Evolutionary conservation across 2,888 invertebrate species (phyloP).

Genomic region (Erpobdella octoculata): DNA sequence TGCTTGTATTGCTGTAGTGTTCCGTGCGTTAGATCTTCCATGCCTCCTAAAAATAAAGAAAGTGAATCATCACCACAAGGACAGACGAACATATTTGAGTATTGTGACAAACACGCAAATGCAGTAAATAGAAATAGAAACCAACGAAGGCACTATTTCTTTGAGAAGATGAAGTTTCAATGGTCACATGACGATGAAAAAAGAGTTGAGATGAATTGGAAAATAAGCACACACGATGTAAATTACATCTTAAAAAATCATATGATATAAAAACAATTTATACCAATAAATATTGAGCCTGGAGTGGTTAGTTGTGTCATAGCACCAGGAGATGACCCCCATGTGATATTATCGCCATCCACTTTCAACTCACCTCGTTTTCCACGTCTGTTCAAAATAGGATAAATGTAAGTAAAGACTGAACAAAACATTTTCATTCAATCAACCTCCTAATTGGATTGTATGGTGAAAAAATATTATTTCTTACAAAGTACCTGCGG

Average conservation of each 20-base stretch:
- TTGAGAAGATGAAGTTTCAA: no score
- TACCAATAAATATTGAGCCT: conserved; percentile 11
- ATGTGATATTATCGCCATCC: conserved; percentile 74
- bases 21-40: conserved; percentile 65
- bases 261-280: neutral
- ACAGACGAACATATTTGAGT: no score
- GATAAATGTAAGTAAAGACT: neutral
- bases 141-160: no score
- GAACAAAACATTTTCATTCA: neutral
- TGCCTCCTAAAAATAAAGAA: conserved; percentile 63
- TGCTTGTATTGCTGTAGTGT: conserved; percentile 60
- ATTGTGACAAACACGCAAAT: no score
- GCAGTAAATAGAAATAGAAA: no score
- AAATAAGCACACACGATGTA: no score
- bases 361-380: conserved; percentile 60
- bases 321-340: conserved; percentile 74
- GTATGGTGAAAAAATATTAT: neutral
- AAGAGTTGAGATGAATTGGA: no score
- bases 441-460: neutral
- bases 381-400: neutral
- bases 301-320: conserved; percentile 66
- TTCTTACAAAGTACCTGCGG: neutral
- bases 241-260: no score
- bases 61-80: no score
- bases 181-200: no score